Percentiles rank a stretch among this genome's conserved stretches.
Conservation (phyloP, 2,888 invertebrate species). For the Oligia fasciuncula region DNA sequence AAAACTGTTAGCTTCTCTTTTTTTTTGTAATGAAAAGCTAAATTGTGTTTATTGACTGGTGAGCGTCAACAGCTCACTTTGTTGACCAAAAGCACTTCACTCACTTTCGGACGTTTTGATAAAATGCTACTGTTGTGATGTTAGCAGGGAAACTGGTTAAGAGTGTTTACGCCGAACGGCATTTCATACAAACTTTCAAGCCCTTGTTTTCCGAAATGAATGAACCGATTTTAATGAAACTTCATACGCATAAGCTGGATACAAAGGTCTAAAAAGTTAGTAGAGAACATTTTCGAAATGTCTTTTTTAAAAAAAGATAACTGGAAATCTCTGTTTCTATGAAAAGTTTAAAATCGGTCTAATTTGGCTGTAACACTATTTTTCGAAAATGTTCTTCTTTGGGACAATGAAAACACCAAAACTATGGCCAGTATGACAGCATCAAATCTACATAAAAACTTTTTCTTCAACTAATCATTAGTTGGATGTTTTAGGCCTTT, state of each 20-base stretch:
- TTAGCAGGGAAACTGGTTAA: not conserved
- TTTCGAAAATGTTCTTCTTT: no score
- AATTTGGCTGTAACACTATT: no score
- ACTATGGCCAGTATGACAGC: not conserved
- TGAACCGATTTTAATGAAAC: no score
- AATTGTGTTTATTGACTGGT: not conserved
- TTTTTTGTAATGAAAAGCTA: not conserved
- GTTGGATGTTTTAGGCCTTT: not conserved
- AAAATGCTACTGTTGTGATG: not conserved
- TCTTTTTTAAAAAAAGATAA: no score
- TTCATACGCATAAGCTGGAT: no score
- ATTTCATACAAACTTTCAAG: no score
- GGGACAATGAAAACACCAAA: not conserved
- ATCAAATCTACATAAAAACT: not conserved
- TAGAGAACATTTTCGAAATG: no score
- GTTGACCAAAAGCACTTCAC: not conserved
- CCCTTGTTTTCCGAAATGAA: no score
- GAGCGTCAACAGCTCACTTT: not conserved
- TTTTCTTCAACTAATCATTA: not conserved
- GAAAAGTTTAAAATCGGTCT: no score
- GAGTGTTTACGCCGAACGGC: no score
- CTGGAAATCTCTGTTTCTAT: no score
- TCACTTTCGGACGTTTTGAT: not conserved
- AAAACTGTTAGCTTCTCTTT: not conserved
- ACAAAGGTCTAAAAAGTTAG: no score